Evolutionary conservation across 2,797 vertebrate species (phyloP), one percentile per base, ranked within the genome.

Genomic region (Antennarius maculatus): DNA sequence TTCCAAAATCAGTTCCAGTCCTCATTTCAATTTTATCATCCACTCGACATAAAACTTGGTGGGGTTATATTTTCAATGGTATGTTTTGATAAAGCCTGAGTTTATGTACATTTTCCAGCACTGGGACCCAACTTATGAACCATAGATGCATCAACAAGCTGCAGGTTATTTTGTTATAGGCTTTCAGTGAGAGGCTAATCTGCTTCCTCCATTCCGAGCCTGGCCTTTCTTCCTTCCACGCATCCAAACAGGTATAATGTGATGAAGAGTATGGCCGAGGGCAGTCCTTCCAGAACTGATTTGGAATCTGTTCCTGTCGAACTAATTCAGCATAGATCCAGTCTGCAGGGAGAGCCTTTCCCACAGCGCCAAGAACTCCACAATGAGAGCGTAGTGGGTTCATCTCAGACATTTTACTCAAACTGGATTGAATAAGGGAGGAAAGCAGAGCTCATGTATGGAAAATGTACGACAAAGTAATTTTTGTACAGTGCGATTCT

Each of bases 141-240:
- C 86, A 87, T 90, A 79, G 77, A 87, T 73, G 64, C 76, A 83
- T 85, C 54, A 79, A 76, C 86, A 72, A 91, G 83, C 88, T 88
- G 90, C 72, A 83, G 85, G 71, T 86, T 84, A 89, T 90, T 88
- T 86, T 76, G 69, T 50, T 41, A 55, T 60, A 72, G 76, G 61
- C 82, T 66, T 51, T 45, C 76, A 75, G 70, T 67, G 58, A 55
- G 45, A 56, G 60, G 49, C 70, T 76, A 74, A 84, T 84, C 71
- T 78, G 68, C 70, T 83, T 84, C 82, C 76, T 79, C 49, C 50
- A 34, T 46, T 77, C 57, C 57, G 56, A 76, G 57, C 75, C 78
- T 82, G 80, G 67, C 82, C 73, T 80, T 53, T 77, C 78, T 80
- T 75, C 62, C 79, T 69, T 80, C 68, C 76, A 74, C 18, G 17